A percentile compares a stretch with the other conserved stretches of the same genome.
Conservation (phyloP, 2,888 invertebrate genomes). For the Iselma pallidipennis region DNA sequence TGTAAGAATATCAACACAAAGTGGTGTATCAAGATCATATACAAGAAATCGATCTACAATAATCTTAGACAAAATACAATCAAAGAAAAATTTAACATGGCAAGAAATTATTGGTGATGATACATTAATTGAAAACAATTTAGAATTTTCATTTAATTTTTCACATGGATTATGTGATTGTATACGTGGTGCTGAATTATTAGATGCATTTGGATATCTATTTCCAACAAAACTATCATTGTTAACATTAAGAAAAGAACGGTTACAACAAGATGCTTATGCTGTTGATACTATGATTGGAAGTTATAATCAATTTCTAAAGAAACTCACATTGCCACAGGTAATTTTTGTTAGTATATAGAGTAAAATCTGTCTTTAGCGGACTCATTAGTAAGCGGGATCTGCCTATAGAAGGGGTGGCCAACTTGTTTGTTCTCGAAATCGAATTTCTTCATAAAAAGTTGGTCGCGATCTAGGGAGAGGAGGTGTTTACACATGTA, state of each 20-base stretch:
- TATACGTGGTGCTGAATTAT: conserved; percentile 73
- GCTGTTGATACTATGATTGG: conserved; percentile 63
- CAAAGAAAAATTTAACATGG: conserved; percentile 61
- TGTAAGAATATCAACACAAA: conserved; percentile 7
- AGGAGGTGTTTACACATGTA: too few species aligned
- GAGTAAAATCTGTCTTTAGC: too few species aligned
- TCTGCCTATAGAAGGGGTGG: too few species aligned
- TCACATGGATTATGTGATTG: conserved; percentile 67
- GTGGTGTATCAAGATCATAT: neutral
- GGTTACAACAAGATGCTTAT: conserved; percentile 69
- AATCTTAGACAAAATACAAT: conserved; percentile 39
- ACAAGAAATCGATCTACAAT: neutral
- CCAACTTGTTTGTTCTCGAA: too few species aligned
- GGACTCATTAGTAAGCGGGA: too few species aligned
- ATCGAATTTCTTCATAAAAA: too few species aligned
- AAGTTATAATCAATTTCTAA: conserved; percentile 68
- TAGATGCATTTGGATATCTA: conserved; percentile 71
- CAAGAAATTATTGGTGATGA: conserved; percentile 70
- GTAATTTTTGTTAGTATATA: conserved; percentile 48
- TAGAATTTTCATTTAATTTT: conserved; percentile 71
- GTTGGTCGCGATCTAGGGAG: too few species aligned
- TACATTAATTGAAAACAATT: conserved; percentile 68
- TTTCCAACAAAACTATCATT: conserved; percentile 60
- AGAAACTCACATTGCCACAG: conserved; percentile 72
- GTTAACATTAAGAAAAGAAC: conserved; percentile 65